Conservation (phyloP, 2,113 vertebrate genomes). For the Muntiacus reevesi region DNA sequence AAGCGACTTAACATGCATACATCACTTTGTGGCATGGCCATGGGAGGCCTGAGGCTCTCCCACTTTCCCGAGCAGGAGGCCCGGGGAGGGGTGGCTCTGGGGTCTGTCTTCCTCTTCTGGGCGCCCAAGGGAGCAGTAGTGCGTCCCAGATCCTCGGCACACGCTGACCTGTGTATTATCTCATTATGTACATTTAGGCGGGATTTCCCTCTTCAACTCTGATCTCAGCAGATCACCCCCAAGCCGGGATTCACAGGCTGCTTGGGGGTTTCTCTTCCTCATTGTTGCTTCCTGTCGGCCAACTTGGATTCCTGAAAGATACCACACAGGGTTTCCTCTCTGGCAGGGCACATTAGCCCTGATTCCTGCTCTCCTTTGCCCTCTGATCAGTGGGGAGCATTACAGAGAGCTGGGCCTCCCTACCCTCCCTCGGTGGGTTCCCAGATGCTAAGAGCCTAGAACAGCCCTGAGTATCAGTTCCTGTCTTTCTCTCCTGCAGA, state of each 20-base stretch:
- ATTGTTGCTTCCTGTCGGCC: neutral
- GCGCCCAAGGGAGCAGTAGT: neutral
- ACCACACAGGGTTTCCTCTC: neutral
- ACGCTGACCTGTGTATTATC: no score
- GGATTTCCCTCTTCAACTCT: neutral
- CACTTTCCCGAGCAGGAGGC: neutral
- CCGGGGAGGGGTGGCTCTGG: neutral
- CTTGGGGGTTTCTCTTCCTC: neutral
- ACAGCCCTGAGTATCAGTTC: no score
- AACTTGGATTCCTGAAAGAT: neutral
- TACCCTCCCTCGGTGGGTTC: neutral
- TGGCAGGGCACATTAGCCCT: rapidly evolving
- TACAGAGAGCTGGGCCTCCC: rapidly evolving
- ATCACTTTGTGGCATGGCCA: neutral
- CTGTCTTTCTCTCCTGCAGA: neutral
- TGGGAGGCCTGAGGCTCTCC: neutral
- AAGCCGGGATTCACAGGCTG: neutral
- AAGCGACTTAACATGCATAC: neutral
- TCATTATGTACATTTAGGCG: neutral
- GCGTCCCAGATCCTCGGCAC: neutral
- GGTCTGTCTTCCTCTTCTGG: neutral
- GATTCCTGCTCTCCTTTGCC: neutral
- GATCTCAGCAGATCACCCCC: neutral
- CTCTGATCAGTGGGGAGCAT: neutral
- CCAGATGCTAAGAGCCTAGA: neutral